Evolutionary conservation across 2,113 vertebrate species (phyloP).

Genomic region (Elgaria multicarinata): DNA sequence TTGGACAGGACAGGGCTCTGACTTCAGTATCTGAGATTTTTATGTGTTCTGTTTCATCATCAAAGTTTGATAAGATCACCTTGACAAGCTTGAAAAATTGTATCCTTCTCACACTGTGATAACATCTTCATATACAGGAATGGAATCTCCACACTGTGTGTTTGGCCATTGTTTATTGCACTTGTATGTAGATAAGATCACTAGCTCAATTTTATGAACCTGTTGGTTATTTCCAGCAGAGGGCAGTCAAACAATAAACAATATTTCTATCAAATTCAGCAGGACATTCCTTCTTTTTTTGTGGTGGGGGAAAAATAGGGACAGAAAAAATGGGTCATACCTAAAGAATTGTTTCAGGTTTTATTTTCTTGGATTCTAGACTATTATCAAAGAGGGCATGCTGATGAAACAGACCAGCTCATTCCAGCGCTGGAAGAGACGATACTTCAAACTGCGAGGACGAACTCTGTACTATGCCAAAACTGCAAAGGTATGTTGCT

Average conservation of each 20-base stretch:
- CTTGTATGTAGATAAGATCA: not conserved
- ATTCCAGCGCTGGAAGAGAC: slow-evolving; percentile 95
- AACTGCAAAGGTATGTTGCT: slow-evolving; percentile 88
- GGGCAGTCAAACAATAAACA: slow-evolving; percentile 56
- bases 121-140: slow-evolving; percentile 17
- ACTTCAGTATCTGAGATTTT: slow-evolving; percentile 38
- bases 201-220: not conserved
- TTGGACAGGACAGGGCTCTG: not conserved
- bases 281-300: not conserved
- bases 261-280: slow-evolving; percentile 22
- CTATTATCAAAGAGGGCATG: slow-evolving; percentile 93
- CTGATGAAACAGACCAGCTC: slow-evolving; percentile 96
- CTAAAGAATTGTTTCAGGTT: slow-evolving; percentile 19
- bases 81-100: slow-evolving; percentile 12
- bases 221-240: slow-evolving; percentile 61
- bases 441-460: slow-evolving; percentile 96
- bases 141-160: not conserved
- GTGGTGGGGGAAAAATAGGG: not conserved
- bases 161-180: not conserved
- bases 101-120: not conserved
- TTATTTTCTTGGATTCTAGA: slow-evolving; percentile 78
- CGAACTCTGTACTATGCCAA: slow-evolving; percentile 96
- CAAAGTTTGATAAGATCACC: slow-evolving; percentile 31
- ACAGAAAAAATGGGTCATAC: not conserved
- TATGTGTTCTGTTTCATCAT: not conserved